These are phyloP conservation scores for Bombycilla garrulus DNA, from an alignment of 2,113 vertebrate genomes.

Conservation along the genomic window DNA sequence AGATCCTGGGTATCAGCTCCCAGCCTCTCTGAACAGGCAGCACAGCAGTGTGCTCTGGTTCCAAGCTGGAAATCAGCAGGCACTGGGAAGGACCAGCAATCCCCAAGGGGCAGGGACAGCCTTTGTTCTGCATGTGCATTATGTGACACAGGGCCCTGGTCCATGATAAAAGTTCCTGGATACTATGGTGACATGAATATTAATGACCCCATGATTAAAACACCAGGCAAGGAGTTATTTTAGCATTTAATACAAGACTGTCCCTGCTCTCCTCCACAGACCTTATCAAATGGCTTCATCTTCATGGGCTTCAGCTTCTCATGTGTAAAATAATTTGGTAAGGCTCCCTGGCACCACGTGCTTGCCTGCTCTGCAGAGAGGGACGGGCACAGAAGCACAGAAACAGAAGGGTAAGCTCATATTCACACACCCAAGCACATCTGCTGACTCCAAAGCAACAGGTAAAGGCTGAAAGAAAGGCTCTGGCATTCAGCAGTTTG, in stretches of 20 bases:
- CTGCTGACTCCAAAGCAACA: not conserved
- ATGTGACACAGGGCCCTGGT: not conserved
- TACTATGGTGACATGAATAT: slow-evolving; percentile 9
- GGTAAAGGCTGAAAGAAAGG: not conserved
- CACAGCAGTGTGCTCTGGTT: fast-evolving
- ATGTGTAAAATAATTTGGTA: not conserved
- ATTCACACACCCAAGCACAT: not conserved
- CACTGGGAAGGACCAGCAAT: not conserved
- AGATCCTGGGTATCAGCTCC: not conserved
- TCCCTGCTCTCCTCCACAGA: not conserved
- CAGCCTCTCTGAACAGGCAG: not conserved
- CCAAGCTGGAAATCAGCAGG: not conserved
- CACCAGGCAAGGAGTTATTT: not conserved
- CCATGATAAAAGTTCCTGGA: not conserved
- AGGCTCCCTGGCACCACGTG: not conserved
- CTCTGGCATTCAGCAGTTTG: not conserved
- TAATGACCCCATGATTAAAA: not conserved
- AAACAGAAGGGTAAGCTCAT: not conserved
- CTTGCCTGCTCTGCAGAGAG: not conserved
- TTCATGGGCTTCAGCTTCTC: not conserved
- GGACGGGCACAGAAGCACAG: not conserved
- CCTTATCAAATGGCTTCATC: not conserved
- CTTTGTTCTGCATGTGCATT: not conserved
- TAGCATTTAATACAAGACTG: not conserved
- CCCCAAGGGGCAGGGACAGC: not conserved